phyloP scores from a whole-genome alignment of 2,797 vertebrate species.

The Cossypha caffra region DNA sequence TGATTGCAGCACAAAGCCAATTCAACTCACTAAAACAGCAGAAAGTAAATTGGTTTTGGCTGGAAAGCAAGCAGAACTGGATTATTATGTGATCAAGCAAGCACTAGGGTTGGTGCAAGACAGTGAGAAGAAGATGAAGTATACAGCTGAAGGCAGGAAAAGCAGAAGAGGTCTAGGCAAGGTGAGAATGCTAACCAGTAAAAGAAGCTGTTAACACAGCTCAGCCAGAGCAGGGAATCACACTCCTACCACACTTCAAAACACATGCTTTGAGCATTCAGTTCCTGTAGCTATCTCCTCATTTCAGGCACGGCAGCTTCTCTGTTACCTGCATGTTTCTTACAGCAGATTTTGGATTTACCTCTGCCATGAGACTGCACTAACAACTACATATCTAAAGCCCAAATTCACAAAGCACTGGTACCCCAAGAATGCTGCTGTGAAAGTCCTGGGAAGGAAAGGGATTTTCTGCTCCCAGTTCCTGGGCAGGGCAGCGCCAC shows the following conservation, averaged over 20 bases:
- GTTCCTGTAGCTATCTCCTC: not conserved
- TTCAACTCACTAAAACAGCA: constrained; percentile 22
- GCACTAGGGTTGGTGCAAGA: not conserved
- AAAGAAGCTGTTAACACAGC: not conserved
- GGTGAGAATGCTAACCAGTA: not conserved
- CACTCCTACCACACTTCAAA: not conserved
- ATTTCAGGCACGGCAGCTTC: not conserved
- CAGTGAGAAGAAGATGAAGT: not conserved
- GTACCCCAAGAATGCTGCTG: not conserved
- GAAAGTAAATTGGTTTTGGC: constrained; percentile 50
- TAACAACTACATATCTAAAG: not conserved
- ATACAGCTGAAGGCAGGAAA: not conserved
- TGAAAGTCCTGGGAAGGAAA: not conserved
- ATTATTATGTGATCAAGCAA: not conserved
- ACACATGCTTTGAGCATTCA: not conserved
- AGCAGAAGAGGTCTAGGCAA: not conserved
- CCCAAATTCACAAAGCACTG: not conserved
- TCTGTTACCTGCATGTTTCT: not conserved
- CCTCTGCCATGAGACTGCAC: not conserved
- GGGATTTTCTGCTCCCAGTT: not conserved
- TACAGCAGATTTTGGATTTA: not conserved
- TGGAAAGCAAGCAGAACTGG: constrained; percentile 2
- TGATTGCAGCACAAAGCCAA: constrained; percentile 37
- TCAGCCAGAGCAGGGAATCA: not conserved
- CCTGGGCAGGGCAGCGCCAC: not conserved